Percentiles rank a stretch among this genome's conserved stretches.
Evolutionary conservation across 2,113 vertebrate species (phyloP).

Genomic region (Tachuris rubrigastra): DNA sequence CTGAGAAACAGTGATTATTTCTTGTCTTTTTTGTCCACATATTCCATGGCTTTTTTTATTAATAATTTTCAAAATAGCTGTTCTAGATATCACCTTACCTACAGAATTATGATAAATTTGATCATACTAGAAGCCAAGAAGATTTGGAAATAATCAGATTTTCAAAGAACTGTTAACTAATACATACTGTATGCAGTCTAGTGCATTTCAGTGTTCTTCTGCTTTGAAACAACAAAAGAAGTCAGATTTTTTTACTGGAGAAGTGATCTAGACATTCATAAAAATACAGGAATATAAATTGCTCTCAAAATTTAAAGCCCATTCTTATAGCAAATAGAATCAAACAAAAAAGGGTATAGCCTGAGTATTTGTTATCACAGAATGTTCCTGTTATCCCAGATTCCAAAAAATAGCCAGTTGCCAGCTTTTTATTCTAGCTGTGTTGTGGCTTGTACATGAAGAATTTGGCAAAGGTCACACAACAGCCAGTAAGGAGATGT

Average conservation of each 20-base stretch:
- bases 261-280: neutral
- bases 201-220: neutral
- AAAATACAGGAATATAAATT: neutral
- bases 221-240: neutral
- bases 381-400: neutral
- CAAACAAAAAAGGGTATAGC: neutral
- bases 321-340: neutral
- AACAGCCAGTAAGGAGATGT: neutral
- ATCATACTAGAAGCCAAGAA: neutral
- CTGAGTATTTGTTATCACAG: neutral
- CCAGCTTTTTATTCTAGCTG: neutral
- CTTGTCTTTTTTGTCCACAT: neutral
- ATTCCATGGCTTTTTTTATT: neutral
- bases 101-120: neutral
- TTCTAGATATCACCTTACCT: neutral
- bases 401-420: neutral
- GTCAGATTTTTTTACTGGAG: neutral
- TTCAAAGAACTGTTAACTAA: neutral
- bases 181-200: neutral
- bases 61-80: neutral
- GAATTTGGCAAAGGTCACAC: neutral
- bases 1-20: neutral
- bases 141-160: neutral
- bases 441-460: neutral
- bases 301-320: neutral